phyloP scores from a whole-genome alignment of 2,797 vertebrate genomes.

The Enoplosus armatus region DNA sequence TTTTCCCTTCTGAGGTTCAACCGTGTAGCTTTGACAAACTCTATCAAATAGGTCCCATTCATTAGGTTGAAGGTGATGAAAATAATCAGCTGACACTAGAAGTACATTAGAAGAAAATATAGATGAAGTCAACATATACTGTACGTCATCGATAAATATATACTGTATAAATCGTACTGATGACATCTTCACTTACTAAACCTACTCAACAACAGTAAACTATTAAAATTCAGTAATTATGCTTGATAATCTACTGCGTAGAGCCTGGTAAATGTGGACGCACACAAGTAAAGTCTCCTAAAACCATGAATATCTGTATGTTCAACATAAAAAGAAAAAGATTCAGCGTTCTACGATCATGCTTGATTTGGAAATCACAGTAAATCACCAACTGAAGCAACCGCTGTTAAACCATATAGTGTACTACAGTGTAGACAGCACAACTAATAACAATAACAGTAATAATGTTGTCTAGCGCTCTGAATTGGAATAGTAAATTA shows the following conservation, averaged over 20 bases:
- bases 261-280: conserved; percentile 57
- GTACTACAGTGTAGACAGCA: conserved; percentile 58
- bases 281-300: conserved; percentile 49
- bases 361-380: conserved; percentile 60
- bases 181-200: conserved; percentile 56
- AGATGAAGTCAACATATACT: conserved; percentile 50
- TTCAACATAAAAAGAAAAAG: conserved; percentile 39
- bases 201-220: conserved; percentile 53
- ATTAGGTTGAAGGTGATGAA: conserved; percentile 39
- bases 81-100: conserved; percentile 38
- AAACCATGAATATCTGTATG: conserved; percentile 55
- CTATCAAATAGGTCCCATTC: conserved; percentile 33
- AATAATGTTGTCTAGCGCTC: conserved; percentile 53
- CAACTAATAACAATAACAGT: conserved; percentile 45
- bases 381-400: conserved; percentile 64
- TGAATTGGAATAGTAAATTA: conserved; percentile 46
- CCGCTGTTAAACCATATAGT: conserved; percentile 36
- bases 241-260: conserved; percentile 44
- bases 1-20: conserved; percentile 50
- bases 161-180: conserved; percentile 57
- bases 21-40: conserved; percentile 25
- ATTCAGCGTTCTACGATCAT: conserved; percentile 44
- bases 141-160: conserved; percentile 55
- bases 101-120: conserved; percentile 55
- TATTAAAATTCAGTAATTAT: conserved; percentile 59